Base-by-base conservation (phyloP, 2,113 vertebrate genomes). In the Tenebrosternarchus preto region DNA sequence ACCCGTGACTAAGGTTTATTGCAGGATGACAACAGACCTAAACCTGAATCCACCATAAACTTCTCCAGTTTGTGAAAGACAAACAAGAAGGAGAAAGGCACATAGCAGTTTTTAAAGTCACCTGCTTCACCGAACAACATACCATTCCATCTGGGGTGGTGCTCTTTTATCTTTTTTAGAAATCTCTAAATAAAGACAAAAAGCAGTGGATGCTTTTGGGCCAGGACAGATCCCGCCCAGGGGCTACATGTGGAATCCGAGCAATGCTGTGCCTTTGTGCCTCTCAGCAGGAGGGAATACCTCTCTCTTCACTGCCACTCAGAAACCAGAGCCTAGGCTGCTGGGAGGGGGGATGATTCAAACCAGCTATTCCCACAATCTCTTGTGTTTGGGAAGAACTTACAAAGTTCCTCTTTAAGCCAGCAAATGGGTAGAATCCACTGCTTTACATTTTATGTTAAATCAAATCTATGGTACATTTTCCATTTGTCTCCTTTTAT, bases 251-350 rank as follows among this genome's bases (percentile, higher is more conserved):
- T 78, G 76, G 86, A 87, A 85, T 77, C 78, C 85, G 57, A 86
- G 86, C 84, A 71, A 85, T 83, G 86, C 50, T 76, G 82, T 56
- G 17, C 82, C 85, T 88, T 92, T 91, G 89, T 91, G 85, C 86
- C 80, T 27, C 27, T 1, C 91, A 55, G 88, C 72, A 74, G 89
- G 91, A 86, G 92, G 90, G 88, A 84, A 93, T 92, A 79, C 90
- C 90, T 88, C 69, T 73, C 77, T 82, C 74, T 81, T 66, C 68
- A 60, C 12, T 50, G 71, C 17, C 77, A 64, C 77, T 59, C 22
- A 76, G 80, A 77, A 82, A 57, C 27, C 43, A 4, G 7, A 57
- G n/a, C 55, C 36, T n/a, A 25, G 9, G 22, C 46, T 56, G 22
- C 70, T 78, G 5, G 29, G n/a, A 59, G 15, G 53, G 60, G 17